Percentiles rank a stretch among this genome's conserved stretches.
Conservation (phyloP, 2,797 vertebrate genomes). For the Podarcis siculus region DNA sequence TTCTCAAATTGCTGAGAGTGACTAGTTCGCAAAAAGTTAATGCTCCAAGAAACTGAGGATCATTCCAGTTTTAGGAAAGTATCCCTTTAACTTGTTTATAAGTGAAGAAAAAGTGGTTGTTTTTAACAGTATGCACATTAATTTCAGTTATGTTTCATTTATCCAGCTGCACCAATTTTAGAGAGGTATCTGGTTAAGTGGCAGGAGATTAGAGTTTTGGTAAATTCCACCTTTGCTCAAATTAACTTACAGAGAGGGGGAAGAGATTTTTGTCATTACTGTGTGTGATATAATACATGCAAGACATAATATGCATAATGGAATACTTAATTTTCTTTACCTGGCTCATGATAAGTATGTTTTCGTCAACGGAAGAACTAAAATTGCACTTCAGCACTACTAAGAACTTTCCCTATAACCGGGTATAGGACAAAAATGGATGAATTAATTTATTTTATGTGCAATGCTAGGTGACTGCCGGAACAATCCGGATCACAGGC, state of each 20-base stretch:
- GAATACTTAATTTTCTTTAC: slow-evolving; percentile 6
- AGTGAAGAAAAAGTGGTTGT: slow-evolving; percentile 50
- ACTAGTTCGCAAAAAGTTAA: slow-evolving; percentile 90
- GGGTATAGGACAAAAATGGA: not conserved
- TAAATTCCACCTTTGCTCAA: slow-evolving; percentile 56
- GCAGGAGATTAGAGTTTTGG: slow-evolving; percentile 52
- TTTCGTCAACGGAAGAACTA: slow-evolving; percentile 21
- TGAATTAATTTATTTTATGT: slow-evolving; percentile 43
- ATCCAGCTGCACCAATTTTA: slow-evolving; percentile 55
- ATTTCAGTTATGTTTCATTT: slow-evolving; percentile 61
- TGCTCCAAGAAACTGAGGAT: slow-evolving; percentile 80
- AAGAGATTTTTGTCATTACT: slow-evolving; percentile 37
- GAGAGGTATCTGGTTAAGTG: slow-evolving; percentile 55
- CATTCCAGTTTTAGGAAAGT: slow-evolving; percentile 86
- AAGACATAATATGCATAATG: slow-evolving; percentile 18
- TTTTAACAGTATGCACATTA: slow-evolving; percentile 54
- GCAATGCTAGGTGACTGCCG: slow-evolving; percentile 12
- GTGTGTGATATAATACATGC: slow-evolving; percentile 27
- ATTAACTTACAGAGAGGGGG: slow-evolving; percentile 8
- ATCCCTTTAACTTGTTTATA: slow-evolving; percentile 75
- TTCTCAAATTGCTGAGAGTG: slow-evolving; percentile 95
- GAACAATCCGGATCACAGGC: slow-evolving; percentile 7
- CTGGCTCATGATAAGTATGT: slow-evolving; percentile 12
- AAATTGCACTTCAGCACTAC: slow-evolving; percentile 40
- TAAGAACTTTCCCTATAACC: slow-evolving; percentile 15